Evolutionary conservation across 1,140 invertebrate species (phyloP), one percentile per base, ranked within the genome.

Genomic region (Pantala flavescens): DNA sequence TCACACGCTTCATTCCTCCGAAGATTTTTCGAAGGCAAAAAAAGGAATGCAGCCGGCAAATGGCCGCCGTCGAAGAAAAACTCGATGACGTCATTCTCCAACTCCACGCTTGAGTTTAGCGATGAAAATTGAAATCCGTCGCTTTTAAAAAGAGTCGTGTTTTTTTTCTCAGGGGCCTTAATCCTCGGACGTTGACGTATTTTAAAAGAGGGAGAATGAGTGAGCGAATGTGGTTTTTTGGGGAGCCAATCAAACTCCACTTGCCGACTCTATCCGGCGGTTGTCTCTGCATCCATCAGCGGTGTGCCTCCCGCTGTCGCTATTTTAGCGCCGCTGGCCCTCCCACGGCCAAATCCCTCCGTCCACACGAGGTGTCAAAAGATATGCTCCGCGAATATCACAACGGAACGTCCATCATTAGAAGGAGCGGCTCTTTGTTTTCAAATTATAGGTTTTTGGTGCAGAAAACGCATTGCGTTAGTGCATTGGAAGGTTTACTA

Each of bases 121-220:
- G 49, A 63, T 63, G 49, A 63, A 63, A 63, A 63, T 63, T 63
- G 49, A 63, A 63, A 63, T 63, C 49, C 49, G 49, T 16, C n/a
- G 49, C 49, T 63, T 36, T 36, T 21, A 63, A 7, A 63, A 21
- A 21, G 49, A 7, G 43, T 11, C 43, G 43, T 49, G 9, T 9
- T 63, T 16, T 63, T 63, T 63, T 63, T 63, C 49, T 21, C 5
- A 3, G 49, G 49, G n/a, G 49, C n/a, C 49, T 21, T 63, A 63
- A 63, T 63, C 49, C 49, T 21, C 49, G 49, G 49, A 63, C 49
- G 49, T 63, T 36, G 49, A 21, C n/a, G 49, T 36, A 63, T 63
- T 63, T 63, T 63, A 16, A 63, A 36, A 36, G 28, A 36, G 28
- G 28, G 28, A 36, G 28, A 36, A 36, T 36, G 28, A 36, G 28